Evolutionary conservation across 2,888 invertebrate genomes (phyloP), one percentile per base, ranked within the genome.

Genomic region (Melitaea athalia): DNA sequence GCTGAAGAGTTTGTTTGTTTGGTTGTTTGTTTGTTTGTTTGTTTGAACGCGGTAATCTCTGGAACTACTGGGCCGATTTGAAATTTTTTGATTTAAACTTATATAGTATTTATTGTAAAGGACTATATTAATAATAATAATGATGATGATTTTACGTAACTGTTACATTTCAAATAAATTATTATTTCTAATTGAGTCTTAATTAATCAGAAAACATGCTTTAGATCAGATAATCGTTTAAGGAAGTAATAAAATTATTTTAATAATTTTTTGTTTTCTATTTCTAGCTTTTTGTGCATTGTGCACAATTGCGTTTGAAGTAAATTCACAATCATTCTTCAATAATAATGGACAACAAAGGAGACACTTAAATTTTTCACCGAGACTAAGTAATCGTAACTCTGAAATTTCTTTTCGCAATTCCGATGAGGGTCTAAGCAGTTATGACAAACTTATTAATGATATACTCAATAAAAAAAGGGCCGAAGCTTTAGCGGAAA

Each of bases 361-460:
- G 33, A 57, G 57, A 15, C 14, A 14, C 4, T 11, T 14, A n/a
- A 59, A n/a, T 31, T 15, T n/a, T 43, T 43, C 38, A 55, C 47
- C n/a, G 47, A 6, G 14, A 49, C 63, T 52, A 17, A 8, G n/a
- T 59, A 50, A 38, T 42, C 4, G 49, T 24, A 59, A 42, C n/a
- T 14, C 2, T 24, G 15, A 17, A 12, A 12, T 50, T 50, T 17
- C 7, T 17, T 49, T 49, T 15, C 17, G 50, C 15, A 11, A 50
- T 3, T 52, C 52, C 12, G 57, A 38, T 17, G 8, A 50, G 15
- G 50, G 5, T 5, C 47, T 50, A 5, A 55, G 59, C 12, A 55
- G 50, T 31, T 71, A 68, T 45, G 71, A 71, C 14, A 61, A 45
- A 50, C 68, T 66, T 42, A 63, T 71, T 24, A 59, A 71, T 53